A percentile compares a stretch with the other conserved stretches of the same genome.
These are phyloP conservation scores for Brachirus orientalis DNA, from an alignment of 2,113 vertebrate species.

Conservation along the genomic window DNA sequence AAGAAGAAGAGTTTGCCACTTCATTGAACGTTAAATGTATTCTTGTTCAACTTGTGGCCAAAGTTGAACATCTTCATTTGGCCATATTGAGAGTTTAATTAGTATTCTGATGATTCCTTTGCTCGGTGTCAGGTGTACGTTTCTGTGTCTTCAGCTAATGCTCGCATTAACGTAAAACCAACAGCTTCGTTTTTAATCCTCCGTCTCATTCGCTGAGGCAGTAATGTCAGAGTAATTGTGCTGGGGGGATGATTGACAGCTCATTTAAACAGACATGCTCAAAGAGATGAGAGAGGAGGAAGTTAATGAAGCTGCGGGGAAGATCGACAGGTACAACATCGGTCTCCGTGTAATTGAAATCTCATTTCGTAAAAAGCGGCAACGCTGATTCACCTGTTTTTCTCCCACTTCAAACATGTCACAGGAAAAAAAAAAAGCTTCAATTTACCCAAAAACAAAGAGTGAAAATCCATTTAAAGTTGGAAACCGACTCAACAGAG, in stretches of 20 bases:
- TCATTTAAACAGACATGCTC: slow-evolving; percentile 68
- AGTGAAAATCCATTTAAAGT: slow-evolving; percentile 1
- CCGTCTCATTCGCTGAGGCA: slow-evolving; percentile 23
- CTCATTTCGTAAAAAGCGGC: slow-evolving; percentile 34
- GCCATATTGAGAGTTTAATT: not conserved
- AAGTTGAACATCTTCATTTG: too few relatives aligned
- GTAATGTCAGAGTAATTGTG: slow-evolving; percentile 41
- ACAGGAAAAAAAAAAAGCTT: not conserved
- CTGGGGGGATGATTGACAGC: slow-evolving; percentile 52
- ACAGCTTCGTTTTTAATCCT: slow-evolving; percentile 26
- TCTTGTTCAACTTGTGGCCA: too few relatives aligned
- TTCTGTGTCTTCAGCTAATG: not conserved
- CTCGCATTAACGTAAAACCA: slow-evolving; percentile 18
- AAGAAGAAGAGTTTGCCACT: too few relatives aligned
- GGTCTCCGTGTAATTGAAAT: slow-evolving; percentile 35
- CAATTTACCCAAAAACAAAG: not conserved
- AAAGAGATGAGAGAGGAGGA: slow-evolving; percentile 47
- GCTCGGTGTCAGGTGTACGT: slow-evolving; percentile 7
- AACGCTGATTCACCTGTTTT: slow-evolving; percentile 16
- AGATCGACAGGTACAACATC: slow-evolving; percentile 59
- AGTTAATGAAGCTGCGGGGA: slow-evolving; percentile 57
- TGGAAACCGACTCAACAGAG: not conserved
- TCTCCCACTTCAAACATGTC: too few relatives aligned
- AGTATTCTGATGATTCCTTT: slow-evolving; percentile 4
- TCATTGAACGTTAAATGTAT: too few relatives aligned